Base-by-base conservation (phyloP, 2,797 vertebrate genomes). In the Smutsia gigantea region DNA sequence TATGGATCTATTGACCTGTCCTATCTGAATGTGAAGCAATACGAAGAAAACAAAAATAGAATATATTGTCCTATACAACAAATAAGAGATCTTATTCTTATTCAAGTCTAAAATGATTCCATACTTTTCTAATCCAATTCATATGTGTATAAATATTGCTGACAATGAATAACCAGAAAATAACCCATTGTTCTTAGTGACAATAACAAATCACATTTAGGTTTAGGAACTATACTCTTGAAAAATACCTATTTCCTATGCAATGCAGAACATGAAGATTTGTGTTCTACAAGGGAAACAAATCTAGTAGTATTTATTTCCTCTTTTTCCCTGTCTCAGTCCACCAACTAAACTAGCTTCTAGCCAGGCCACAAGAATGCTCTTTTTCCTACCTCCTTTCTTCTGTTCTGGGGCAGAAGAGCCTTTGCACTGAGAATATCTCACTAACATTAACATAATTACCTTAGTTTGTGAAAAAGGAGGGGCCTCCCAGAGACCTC, bases 71-170 rank as follows among this genome's bases (percentile, higher is more conserved):
- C 42, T 91, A n/a, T 29, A 96, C 12, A 88, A 61, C 34, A 71
- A 85, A 77, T 53, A 34, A 72, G 42, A 90, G 74, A 34, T 25
- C 31, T 55, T 29, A 46, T 85, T 59, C 59, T 88, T n/a, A 10
- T 18, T 63, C 64, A 14, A 64, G 13, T 97, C n/a, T 49, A 34
- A 64, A 71, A 42, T 15, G 42, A 53, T 51, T 71, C 29, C 13
- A 6, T 75, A 51, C 75, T 97, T 96, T 92, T 96, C 71, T 46
- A 66, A 95, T 95, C 27, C 77, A 89, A 88, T 5, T 90, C 34
- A 15, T 61, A 83, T 39, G 17, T 14, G 3, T 0, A 0, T 77
- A 46, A 61, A 31, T 77, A 61, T 63, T 72, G 27, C 27, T 61
- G 11, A 68, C 51, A 23, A 39, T n/a, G 51, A 55, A 34, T 49